phyloP scores from a whole-genome alignment of 2,797 vertebrate species.

The Rachycentron canadum region DNA sequence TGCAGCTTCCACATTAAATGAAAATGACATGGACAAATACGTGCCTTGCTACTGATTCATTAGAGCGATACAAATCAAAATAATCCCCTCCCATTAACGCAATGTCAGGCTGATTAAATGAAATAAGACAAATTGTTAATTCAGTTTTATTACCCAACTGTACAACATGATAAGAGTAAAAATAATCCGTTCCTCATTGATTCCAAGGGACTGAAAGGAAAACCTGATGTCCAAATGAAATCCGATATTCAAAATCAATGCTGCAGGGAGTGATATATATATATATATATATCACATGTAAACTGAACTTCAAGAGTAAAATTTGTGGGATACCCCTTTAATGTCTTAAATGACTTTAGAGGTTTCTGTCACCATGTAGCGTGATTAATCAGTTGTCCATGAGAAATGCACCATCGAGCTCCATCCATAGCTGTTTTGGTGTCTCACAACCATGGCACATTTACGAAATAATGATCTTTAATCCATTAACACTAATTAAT shows the following conservation, averaged over 20 bases:
- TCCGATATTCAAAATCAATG: not conserved
- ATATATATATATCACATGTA: not conserved
- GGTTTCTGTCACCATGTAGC: not conserved
- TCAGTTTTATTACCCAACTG: not conserved
- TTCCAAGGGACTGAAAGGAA: constrained; percentile 12
- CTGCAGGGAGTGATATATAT: not conserved
- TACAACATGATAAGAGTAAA: not conserved
- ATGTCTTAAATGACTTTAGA: not conserved
- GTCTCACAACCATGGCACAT: constrained; percentile 14
- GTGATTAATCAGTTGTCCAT: not conserved
- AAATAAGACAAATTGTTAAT: not conserved
- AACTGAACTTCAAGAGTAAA: not conserved
- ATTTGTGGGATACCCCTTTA: constrained; percentile 17
- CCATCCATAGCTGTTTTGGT: constrained; percentile 12
- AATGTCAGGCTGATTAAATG: not conserved
- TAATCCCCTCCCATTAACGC: not conserved
- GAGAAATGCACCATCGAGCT: constrained; percentile 18
- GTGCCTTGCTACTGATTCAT: not conserved
- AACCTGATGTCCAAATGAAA: too few relatives aligned
- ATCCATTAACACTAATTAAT: constrained; percentile 66
- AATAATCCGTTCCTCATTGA: not conserved
- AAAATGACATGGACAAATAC: not conserved
- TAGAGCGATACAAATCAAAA: not conserved
- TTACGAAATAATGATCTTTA: constrained; percentile 47
- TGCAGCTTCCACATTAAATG: not conserved